phyloP scores from a whole-genome alignment of 2,888 invertebrate genomes.

The Meiosimyza decipiens region DNA sequence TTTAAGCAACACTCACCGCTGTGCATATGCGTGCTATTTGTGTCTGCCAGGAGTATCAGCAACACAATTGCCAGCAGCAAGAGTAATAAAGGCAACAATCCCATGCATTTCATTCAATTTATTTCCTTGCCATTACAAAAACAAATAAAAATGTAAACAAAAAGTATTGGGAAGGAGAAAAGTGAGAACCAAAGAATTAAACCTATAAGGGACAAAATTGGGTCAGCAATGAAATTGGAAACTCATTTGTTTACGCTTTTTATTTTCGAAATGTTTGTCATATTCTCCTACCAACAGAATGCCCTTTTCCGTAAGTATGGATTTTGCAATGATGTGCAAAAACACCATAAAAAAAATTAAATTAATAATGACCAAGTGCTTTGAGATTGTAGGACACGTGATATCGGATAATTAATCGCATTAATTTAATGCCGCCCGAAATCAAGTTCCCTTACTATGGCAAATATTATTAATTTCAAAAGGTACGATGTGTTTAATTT shows the following conservation, averaged over 20 bases:
- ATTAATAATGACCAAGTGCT: too few species aligned
- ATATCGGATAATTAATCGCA: too few species aligned
- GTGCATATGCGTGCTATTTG: background rate
- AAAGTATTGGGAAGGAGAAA: constrained; percentile 12
- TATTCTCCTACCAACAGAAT: background rate
- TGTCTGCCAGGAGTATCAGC: background rate
- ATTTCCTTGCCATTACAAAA: too few species aligned
- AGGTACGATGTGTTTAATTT: too few species aligned
- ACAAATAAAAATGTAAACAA: background rate
- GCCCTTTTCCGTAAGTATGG: background rate
- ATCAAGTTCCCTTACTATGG: too few species aligned
- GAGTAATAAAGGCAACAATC: background rate
- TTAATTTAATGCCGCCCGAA: too few species aligned
- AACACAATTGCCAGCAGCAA: background rate
- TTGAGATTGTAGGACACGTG: too few species aligned
- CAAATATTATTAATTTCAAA: too few species aligned
- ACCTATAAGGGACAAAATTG: constrained; percentile 8
- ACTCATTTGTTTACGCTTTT: constrained; percentile 32
- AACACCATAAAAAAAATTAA: too few species aligned
- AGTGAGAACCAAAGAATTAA: constrained; percentile 11
- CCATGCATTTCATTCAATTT: too few species aligned
- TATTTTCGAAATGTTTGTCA: constrained; percentile 27
- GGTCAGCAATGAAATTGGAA: constrained; percentile 34
- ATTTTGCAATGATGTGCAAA: too few species aligned
- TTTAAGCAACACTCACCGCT: background rate